phyloP scores from a whole-genome alignment of 92 coral and sea anemone species.

The Epizoanthus illoricatus region DNA sequence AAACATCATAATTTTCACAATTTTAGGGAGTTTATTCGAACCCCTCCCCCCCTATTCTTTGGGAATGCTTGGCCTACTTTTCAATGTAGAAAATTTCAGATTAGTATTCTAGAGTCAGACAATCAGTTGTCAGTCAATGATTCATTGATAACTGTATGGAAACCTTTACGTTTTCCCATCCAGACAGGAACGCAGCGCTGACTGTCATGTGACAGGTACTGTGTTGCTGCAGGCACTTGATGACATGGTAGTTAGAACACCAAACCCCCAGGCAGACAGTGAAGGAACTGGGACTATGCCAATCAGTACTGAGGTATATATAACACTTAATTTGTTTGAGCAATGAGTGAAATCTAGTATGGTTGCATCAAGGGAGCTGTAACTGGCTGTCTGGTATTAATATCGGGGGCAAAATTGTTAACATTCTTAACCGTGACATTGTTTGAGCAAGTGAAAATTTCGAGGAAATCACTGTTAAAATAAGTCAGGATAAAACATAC shows the following conservation, averaged over 20 bases:
- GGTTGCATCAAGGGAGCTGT: not conserved
- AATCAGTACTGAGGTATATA: slow-evolving; percentile 50
- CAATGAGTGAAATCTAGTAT: not conserved
- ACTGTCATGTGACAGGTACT: slow-evolving; percentile 43
- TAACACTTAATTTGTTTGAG: not conserved
- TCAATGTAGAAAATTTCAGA: no score
- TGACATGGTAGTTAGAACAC: slow-evolving; percentile 47
- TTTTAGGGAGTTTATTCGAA: no score
- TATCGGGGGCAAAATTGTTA: no score
- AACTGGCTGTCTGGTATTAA: not conserved
- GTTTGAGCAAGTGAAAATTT: no score
- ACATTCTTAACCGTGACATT: no score
- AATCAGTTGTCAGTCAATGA: no score
- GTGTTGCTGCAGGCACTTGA: slow-evolving; percentile 66
- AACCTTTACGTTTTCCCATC: not conserved
- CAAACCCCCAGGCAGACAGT: slow-evolving; percentile 38
- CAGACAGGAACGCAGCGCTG: slow-evolving; percentile 73
- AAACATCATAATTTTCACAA: no score
- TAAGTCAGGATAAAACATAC: no score
- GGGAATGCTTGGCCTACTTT: no score
- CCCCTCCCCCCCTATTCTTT: no score
- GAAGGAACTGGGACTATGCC: slow-evolving; percentile 49
- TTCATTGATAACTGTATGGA: not conserved
- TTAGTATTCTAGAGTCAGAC: no score
- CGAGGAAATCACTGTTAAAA: no score